Conservation (phyloP, 37 sponge, comb jelly and placozoan genomes). For the Axinella damicornis region DNA sequence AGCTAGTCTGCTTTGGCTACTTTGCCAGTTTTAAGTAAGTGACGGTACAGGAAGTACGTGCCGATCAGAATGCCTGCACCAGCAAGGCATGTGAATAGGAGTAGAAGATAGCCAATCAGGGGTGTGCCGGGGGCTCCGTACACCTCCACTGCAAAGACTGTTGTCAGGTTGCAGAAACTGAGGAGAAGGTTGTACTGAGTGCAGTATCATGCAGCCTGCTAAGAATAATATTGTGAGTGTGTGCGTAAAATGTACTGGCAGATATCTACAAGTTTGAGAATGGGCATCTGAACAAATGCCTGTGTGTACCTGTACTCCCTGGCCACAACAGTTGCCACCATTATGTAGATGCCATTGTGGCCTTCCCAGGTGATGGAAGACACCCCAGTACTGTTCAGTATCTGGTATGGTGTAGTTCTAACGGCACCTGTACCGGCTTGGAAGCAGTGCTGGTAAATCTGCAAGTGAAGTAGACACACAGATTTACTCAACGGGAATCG, state of each 20-base stretch:
- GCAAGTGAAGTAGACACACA: background rate
- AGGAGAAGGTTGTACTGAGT: no score
- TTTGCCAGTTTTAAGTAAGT: background rate
- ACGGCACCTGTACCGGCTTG: slow-evolving; percentile 1
- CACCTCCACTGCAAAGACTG: slow-evolving; percentile 43
- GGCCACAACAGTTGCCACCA: slow-evolving; percentile 37
- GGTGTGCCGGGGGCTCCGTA: slow-evolving; percentile 13
- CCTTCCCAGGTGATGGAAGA: slow-evolving; percentile 23
- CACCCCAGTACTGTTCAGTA: slow-evolving; percentile 41
- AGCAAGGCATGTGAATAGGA: slow-evolving; percentile 26
- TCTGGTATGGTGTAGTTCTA: slow-evolving; percentile 2
- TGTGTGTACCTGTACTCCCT: slow-evolving; percentile 44
- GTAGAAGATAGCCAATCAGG: slow-evolving; percentile 30
- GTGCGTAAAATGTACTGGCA: background rate
- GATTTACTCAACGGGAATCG: no score
- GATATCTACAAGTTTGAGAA: background rate
- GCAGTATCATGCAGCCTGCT: background rate
- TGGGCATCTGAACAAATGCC: no score
- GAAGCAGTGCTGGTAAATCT: slow-evolving; percentile 37
- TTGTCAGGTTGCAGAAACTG: slow-evolving; percentile 46
- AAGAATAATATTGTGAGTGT: no score
- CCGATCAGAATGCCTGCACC: slow-evolving; percentile 1
- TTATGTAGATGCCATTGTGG: slow-evolving; percentile 41
- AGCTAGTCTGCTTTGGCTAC: no score
- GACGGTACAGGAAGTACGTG: slow-evolving; percentile 9